Evolutionary conservation across 2,113 vertebrate species (phyloP).

Genomic region (Microcebus griseorufus): DNA sequence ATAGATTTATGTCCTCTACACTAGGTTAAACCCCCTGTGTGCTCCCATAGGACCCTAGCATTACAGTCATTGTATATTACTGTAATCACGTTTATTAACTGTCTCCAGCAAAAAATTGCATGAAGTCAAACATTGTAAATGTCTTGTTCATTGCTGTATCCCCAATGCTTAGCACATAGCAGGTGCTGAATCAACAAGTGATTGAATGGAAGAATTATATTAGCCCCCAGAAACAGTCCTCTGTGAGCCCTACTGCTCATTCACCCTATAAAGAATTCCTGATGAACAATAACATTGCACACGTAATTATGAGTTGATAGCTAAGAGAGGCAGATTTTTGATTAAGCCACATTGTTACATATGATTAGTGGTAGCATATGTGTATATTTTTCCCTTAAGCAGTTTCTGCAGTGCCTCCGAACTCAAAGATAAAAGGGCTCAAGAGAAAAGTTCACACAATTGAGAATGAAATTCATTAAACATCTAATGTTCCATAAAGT

Average conservation of each 20-base stretch:
- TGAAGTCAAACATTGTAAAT: not conserved
- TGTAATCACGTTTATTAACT: not conserved
- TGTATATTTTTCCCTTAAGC: not conserved
- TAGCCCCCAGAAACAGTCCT: not conserved
- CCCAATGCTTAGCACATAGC: not conserved
- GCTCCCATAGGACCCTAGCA: not conserved
- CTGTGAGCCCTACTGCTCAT: not conserved
- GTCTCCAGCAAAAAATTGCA: not conserved
- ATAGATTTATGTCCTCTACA: not conserved
- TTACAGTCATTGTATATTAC: not conserved
- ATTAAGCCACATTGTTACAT: not conserved
- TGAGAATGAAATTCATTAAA: constrained; percentile 17
- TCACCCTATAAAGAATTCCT: not conserved
- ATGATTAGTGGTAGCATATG: not conserved
- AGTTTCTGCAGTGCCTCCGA: not conserved
- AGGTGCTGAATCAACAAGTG: not conserved
- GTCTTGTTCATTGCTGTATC: not conserved
- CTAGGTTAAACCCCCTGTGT: not conserved
- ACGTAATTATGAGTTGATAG: not conserved
- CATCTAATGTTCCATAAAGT: not conserved
- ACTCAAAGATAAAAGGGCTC: not conserved
- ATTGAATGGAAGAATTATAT: not conserved
- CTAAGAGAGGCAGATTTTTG: not conserved
- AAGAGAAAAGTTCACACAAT: not conserved
- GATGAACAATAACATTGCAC: not conserved